Conservation (phyloP, 2,888 invertebrate species). For the Epicampocera succincta region DNA sequence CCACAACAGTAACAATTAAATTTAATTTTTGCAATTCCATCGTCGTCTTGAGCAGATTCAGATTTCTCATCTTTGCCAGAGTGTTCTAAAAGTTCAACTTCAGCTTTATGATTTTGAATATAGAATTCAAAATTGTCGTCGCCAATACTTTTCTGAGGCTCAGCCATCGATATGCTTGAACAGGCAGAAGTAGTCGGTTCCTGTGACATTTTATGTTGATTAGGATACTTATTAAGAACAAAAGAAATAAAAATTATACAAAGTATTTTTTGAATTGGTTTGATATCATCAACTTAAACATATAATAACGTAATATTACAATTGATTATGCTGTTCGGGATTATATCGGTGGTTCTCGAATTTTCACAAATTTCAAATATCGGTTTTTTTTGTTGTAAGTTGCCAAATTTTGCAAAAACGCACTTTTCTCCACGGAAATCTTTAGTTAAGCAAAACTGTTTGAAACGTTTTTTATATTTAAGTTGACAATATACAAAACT, state of each 20-base stretch:
- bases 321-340: too few relatives aligned
- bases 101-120: conserved; percentile 73
- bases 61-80: conserved; percentile 23
- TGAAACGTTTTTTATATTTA: too few relatives aligned
- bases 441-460: too few relatives aligned
- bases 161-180: not conserved
- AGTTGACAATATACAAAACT: too few relatives aligned
- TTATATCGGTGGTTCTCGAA: too few relatives aligned
- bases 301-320: too few relatives aligned
- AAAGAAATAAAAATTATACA: not conserved
- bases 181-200: conserved; percentile 1
- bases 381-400: too few relatives aligned
- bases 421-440: too few relatives aligned
- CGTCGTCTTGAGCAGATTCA: conserved; percentile 72
- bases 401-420: too few relatives aligned
- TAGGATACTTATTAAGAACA: conserved; percentile 26
- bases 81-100: conserved; percentile 75
- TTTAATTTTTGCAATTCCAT: conserved; percentile 76
- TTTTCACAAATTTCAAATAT: too few relatives aligned
- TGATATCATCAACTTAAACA: too few relatives aligned
- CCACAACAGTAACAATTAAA: conserved; percentile 86
- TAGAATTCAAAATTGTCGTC: conserved; percentile 70
- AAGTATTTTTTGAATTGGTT: too few relatives aligned
- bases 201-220: conserved; percentile 37
- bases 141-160: not conserved